Conservation (phyloP, 1,140 invertebrate genomes). For the Cydia amplana region DNA sequence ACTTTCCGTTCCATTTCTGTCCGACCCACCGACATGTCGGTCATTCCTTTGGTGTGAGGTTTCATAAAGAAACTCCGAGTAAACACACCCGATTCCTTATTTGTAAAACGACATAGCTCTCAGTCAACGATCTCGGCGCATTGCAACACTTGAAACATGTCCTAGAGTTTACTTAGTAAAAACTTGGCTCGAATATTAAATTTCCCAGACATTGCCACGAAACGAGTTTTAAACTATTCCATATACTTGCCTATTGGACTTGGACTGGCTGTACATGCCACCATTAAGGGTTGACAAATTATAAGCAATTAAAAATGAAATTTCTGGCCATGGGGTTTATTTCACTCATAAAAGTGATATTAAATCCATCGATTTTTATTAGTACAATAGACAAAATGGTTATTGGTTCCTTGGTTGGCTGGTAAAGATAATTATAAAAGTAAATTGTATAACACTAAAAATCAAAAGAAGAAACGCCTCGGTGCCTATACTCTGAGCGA, state of each 20-base stretch:
- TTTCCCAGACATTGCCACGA: background rate
- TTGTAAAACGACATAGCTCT: conserved; percentile 41
- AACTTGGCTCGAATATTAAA: conserved; percentile 8
- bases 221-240: background rate
- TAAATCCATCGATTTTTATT: too few species aligned
- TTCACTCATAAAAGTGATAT: too few species aligned
- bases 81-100: conserved; percentile 42
- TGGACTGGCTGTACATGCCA: background rate
- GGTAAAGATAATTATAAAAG: too few species aligned
- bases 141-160: background rate
- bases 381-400: too few species aligned
- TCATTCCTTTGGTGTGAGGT: conserved; percentile 37
- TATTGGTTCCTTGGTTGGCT: too few species aligned
- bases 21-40: conserved; percentile 36
- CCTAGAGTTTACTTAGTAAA: conserved; percentile 5
- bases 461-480: background rate
- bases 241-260: background rate
- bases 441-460: too few species aligned
- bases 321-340: too few species aligned
- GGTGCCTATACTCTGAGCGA: background rate
- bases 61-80: conserved; percentile 37
- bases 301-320: too few species aligned
- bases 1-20: conserved; percentile 16
- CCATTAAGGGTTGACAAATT: too few species aligned
- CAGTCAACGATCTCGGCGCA: conserved; percentile 25